A percentile compares a stretch with the other conserved stretches of the same genome.
phyloP scores from a whole-genome alignment of 2,888 invertebrate genomes.

The Drosophila rubida region DNA sequence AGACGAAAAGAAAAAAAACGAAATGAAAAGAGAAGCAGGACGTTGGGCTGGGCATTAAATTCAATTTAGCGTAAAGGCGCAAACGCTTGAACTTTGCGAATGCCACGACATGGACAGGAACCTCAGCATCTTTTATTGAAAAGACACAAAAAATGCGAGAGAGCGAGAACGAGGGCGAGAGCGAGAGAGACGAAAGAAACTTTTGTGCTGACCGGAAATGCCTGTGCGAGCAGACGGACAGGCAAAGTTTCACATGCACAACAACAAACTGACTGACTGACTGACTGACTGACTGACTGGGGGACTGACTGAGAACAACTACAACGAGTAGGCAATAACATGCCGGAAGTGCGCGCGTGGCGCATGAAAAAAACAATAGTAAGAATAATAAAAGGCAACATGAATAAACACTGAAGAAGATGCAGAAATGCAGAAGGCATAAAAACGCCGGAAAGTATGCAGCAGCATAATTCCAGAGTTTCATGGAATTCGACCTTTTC shows the following conservation, averaged over 20 bases:
- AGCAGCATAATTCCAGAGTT: constrained; percentile 40
- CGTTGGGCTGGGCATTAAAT: constrained; percentile 62
- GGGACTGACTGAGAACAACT: constrained; percentile 19
- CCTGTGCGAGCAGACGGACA: constrained; percentile 57
- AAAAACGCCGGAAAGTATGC: constrained; percentile 56
- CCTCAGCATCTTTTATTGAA: constrained; percentile 48
- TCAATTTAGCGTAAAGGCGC: constrained; percentile 77
- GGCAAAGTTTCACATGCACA: constrained; percentile 59
- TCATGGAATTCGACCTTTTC: constrained; percentile 42
- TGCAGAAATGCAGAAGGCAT: constrained; percentile 42
- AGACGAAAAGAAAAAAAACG: neutral
- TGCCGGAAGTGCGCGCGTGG: constrained; percentile 74
- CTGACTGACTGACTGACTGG: constrained; percentile 28
- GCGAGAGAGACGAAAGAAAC: constrained; percentile 17
- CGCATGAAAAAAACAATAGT: constrained; percentile 45
- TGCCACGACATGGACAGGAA: constrained; percentile 46
- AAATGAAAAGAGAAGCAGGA: constrained; percentile 19
- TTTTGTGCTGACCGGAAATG: constrained; percentile 72
- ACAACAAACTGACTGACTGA: constrained; percentile 26
- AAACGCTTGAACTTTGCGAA: constrained; percentile 64
- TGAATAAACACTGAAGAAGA: constrained; percentile 39
- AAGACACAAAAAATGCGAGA: constrained; percentile 43
- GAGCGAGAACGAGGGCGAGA: constrained; percentile 14
- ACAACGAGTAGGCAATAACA: constrained; percentile 63
- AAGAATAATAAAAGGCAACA: constrained; percentile 27